Conservation (phyloP, 2,113 vertebrate genomes). For the Cyprinodon brontotheroides region DNA sequence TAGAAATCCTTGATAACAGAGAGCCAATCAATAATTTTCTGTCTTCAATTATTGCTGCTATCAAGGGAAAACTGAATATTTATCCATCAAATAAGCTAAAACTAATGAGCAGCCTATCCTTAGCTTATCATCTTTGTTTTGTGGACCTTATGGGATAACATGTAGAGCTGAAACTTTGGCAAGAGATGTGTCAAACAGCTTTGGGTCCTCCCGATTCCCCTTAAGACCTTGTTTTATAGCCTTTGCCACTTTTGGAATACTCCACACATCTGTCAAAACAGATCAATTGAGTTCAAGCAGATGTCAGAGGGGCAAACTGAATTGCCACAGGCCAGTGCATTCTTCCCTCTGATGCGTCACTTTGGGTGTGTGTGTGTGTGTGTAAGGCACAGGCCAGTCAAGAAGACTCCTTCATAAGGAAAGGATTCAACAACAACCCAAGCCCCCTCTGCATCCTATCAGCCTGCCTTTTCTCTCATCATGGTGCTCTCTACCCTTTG, state of each 20-base stretch:
- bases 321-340: constrained; percentile 61
- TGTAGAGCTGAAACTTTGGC: constrained; percentile 47
- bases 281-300: constrained; percentile 72
- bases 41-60: background rate
- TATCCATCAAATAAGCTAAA: background rate
- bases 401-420: constrained; percentile 44
- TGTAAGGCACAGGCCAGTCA: constrained; percentile 20
- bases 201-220: constrained; percentile 11
- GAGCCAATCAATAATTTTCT: background rate
- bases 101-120: constrained; percentile 21
- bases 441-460: background rate
- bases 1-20: no score
- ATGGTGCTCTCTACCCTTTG: constrained; percentile 8
- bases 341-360: constrained; percentile 49
- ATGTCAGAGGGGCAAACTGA: constrained; percentile 61
- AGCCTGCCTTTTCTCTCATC: constrained; percentile 29
- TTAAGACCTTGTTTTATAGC: constrained; percentile 37
- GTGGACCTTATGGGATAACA: background rate
- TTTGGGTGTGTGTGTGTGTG: constrained; percentile 19
- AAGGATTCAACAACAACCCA: constrained; percentile 27
- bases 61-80: background rate
- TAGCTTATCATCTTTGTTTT: background rate
- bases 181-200: constrained; percentile 52
- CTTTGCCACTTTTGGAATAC: constrained; percentile 63
- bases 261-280: constrained; percentile 82